Evolutionary conservation across 2,797 vertebrate genomes (phyloP).

Genomic region (Leptoclinus maculatus): DNA sequence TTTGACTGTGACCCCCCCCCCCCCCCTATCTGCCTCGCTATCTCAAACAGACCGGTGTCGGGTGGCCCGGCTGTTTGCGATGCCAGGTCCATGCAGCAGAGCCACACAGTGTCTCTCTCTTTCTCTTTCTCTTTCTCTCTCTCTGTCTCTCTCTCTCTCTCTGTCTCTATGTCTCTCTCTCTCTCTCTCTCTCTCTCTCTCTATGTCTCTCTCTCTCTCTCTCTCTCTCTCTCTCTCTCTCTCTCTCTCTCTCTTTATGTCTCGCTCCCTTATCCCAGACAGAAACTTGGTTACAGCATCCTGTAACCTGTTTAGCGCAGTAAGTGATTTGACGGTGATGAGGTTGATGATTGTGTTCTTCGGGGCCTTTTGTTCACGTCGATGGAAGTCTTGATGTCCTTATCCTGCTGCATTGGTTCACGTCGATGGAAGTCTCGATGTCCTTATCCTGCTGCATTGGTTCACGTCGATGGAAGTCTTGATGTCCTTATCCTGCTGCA

Average conservation of each 20-base stretch:
- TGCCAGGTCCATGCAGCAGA: slow-evolving; percentile 22
- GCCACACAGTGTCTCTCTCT: slow-evolving; percentile 20
- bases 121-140: no score
- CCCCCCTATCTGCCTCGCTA: slow-evolving; percentile 40
- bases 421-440: not conserved
- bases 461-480: not conserved
- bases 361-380: not conserved
- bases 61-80: slow-evolving; percentile 38
- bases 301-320: slow-evolving; percentile 8
- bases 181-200: not conserved
- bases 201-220: not conserved
- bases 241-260: not conserved
- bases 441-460: not conserved
- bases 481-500: not conserved
- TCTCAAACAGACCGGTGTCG: slow-evolving; percentile 38
- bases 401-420: not conserved
- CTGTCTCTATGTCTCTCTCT: not conserved
- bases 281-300: slow-evolving; percentile 28
- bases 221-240: no score
- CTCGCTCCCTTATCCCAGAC: slow-evolving; percentile 21
- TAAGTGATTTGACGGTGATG: slow-evolving; percentile 10
- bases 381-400: not conserved
- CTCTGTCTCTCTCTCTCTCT: no score
- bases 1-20: slow-evolving; percentile 57
- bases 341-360: not conserved